phyloP scores from a whole-genome alignment of 2,113 vertebrate species.

The Brachypodius melanocephalos region DNA sequence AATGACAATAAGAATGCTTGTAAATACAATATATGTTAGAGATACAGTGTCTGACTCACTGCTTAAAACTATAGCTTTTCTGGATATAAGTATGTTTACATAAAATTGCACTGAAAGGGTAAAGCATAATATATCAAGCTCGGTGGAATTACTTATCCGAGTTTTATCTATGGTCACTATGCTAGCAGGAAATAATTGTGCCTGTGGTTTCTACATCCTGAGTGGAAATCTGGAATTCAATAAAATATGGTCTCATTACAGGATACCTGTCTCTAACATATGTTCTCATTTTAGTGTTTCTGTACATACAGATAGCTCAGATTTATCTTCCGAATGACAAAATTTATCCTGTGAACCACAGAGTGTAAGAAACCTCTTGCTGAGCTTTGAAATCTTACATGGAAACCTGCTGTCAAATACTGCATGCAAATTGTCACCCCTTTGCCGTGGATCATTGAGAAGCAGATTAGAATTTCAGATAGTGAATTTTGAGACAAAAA shows the following conservation, averaged over 20 bases:
- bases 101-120: background rate
- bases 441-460: background rate
- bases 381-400: background rate
- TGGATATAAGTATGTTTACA: background rate
- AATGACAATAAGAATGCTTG: background rate
- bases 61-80: background rate
- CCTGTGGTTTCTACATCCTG: conserved; percentile 64
- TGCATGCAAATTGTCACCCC: background rate
- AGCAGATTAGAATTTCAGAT: background rate
- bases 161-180: conserved; percentile 59
- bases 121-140: background rate
- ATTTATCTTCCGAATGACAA: conserved; percentile 6
- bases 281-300: conserved; percentile 50
- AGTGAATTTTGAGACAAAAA: background rate
- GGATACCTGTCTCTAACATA: conserved; percentile 52
- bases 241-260: conserved; percentile 56
- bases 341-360: background rate
- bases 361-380: background rate
- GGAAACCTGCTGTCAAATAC: background rate
- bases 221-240: conserved; percentile 59
- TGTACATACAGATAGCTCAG: conserved; percentile 2
- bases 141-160: conserved; percentile 1
- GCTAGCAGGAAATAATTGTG: conserved; percentile 58
- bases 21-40: background rate
- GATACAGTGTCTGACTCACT: background rate